Evolutionary conservation across 23 tunicate genomes (phyloP), one percentile per base, ranked within the genome.

Genomic region (Phallusia fumigata): DNA sequence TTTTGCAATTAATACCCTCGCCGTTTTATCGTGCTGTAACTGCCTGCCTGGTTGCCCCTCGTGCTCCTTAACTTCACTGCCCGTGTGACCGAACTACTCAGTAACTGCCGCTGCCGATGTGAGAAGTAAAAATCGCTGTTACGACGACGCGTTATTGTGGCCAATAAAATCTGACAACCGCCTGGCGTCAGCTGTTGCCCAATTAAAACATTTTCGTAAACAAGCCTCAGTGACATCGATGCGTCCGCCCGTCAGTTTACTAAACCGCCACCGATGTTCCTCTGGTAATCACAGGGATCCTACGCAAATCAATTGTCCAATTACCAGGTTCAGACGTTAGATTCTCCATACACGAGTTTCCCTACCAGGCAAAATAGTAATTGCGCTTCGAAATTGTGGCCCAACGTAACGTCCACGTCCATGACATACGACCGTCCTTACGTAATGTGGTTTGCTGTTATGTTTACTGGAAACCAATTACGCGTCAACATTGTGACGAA

Each of bases 141-240:
- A 58, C 69, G 69, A 58, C 15, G 26, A 21, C 69, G 15, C 69
- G 26, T 58, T 24, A 58, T 58, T 22, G 69, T 24, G 69, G 69
- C 28, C 69, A 58, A 58, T 58, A 58, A 58, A 58, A 24, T 24
- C 28, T 21, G 69, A 21, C 69, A 22, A 24, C 28, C 15, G 69
- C 11, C 69, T 3, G 69, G 69, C 69, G 69, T 58, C 69, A 58
- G 69, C 69, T 58, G 69, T 22, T 21, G 28, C 16, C 69, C 69
- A 58, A 58, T 58, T 58, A 58, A 58, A 24, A 58, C 69, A 58
- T 58, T 58, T 58, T 58, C 15, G 69, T 58, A 58, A 58, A 58
- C 69, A 58, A 58, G 15, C 69, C 16, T 21, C 69, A 58, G 69
- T 21, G 28, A 58, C 69, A 58, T 22, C 15, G 69, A 11, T 58